Evolutionary conservation across 2,113 vertebrate species (phyloP).

Genomic region (Sinocyclocheilus maitianheensis): DNA sequence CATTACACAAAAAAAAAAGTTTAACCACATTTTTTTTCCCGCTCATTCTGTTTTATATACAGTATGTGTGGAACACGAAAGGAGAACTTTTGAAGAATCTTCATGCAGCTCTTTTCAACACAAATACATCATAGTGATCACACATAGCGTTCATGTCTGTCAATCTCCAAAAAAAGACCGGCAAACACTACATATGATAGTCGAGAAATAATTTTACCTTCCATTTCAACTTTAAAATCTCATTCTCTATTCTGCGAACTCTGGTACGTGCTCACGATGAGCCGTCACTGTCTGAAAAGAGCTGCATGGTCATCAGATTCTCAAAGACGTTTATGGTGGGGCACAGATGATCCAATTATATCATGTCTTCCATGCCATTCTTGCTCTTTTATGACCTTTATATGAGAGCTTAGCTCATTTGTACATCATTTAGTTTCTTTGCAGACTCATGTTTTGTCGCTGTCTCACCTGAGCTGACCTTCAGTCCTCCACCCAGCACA

Average conservation of each 20-base stretch:
- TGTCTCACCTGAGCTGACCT: constrained; percentile 38
- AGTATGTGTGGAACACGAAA: not conserved
- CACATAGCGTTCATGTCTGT: too few relatives aligned
- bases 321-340: not conserved
- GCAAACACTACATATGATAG: too few relatives aligned
- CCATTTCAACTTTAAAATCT: not conserved
- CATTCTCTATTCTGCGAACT: not conserved
- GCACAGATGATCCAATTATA: not conserved
- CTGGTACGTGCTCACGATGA: not conserved
- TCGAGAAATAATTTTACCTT: not conserved
- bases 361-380: not conserved
- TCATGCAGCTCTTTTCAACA: too few relatives aligned
- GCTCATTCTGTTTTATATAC: too few relatives aligned
- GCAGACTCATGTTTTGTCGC: not conserved
- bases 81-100: not conserved
- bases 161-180: too few relatives aligned
- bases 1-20: too few relatives aligned
- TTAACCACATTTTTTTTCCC: not conserved
- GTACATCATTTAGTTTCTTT: not conserved
- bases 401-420: not conserved
- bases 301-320: not conserved
- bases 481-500: constrained; percentile 4
- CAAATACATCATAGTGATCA: too few relatives aligned
- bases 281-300: not conserved
- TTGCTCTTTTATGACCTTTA: not conserved